Conservation (phyloP, 2,888 invertebrate genomes). For the Pseudeuparius sepicola region DNA sequence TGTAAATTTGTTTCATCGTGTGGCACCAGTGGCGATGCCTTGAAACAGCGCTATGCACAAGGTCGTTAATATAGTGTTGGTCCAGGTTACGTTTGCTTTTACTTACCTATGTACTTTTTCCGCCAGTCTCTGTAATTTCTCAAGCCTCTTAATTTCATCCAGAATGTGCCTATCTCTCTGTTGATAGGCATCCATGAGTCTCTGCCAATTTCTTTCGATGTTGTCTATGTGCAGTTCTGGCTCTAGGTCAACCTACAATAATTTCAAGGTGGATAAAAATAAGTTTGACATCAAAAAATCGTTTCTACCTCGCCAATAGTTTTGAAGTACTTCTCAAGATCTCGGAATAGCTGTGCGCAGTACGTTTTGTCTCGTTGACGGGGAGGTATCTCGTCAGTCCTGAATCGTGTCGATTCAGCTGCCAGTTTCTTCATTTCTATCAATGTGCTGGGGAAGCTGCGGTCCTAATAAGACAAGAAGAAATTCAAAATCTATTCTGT, state of each 20-base stretch:
- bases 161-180: constrained; percentile 84
- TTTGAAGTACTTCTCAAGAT: constrained; percentile 80
- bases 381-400: constrained; percentile 88
- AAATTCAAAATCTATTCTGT: too few species aligned
- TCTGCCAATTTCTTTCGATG: constrained; percentile 81
- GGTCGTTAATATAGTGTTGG: too few species aligned
- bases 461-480: constrained; percentile 23
- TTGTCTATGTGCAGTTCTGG: constrained; percentile 77
- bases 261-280: too few species aligned
- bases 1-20: too few species aligned
- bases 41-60: too few species aligned
- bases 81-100: too few species aligned
- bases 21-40: too few species aligned
- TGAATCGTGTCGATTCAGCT: constrained; percentile 78
- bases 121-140: constrained; percentile 83
- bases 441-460: constrained; percentile 80
- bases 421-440: constrained; percentile 93
- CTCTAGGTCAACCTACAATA: constrained; percentile 62
- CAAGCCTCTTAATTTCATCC: constrained; percentile 84
- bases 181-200: constrained; percentile 78
- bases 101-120: constrained; percentile 70
- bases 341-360: constrained; percentile 76
- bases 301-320: constrained; percentile 57
- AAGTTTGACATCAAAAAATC: too few species aligned
- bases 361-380: constrained; percentile 84